Percentiles rank a stretch among this genome's conserved stretches.
phyloP scores from a whole-genome alignment of 1,140 invertebrate species.

The Lepidurus packardi region DNA sequence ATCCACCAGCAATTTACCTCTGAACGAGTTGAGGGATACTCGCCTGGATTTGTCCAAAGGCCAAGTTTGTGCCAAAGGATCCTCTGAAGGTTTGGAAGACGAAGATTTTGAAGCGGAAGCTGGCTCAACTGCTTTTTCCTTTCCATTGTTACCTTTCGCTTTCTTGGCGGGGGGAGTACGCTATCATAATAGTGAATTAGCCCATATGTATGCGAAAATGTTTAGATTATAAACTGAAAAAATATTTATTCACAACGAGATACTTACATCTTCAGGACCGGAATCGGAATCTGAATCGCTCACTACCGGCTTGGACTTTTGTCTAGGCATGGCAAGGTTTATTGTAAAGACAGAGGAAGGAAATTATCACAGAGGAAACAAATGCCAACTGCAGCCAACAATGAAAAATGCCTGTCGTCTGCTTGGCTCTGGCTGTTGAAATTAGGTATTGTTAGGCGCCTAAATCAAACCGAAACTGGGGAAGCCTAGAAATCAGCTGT shows the following conservation, averaged over 20 bases:
- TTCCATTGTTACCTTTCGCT: neutral
- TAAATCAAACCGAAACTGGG: no score
- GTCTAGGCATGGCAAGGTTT: neutral
- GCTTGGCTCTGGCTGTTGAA: no score
- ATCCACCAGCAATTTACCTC: conserved; percentile 26
- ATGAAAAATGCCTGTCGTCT: no score
- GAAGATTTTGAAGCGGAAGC: neutral
- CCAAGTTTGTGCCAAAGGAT: conserved; percentile 25
- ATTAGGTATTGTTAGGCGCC: no score
- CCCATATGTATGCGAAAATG: neutral
- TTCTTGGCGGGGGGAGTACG: conserved; percentile 25
- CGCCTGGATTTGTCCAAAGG: conserved; percentile 21
- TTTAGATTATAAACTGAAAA: neutral
- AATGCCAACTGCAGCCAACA: no score
- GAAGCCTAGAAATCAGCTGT: no score
- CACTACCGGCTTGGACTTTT: conserved; percentile 6
- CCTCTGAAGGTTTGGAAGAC: neutral
- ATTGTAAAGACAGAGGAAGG: no score
- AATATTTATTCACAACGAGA: neutral
- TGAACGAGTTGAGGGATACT: conserved; percentile 23
- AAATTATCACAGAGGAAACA: no score
- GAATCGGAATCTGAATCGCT: conserved; percentile 23
- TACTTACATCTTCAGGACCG: conserved; percentile 29
- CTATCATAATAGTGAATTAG: neutral
- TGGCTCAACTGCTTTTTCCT: neutral